phyloP scores from a whole-genome alignment of 2,797 vertebrate species.

The Pachyuromys duprasi region DNA sequence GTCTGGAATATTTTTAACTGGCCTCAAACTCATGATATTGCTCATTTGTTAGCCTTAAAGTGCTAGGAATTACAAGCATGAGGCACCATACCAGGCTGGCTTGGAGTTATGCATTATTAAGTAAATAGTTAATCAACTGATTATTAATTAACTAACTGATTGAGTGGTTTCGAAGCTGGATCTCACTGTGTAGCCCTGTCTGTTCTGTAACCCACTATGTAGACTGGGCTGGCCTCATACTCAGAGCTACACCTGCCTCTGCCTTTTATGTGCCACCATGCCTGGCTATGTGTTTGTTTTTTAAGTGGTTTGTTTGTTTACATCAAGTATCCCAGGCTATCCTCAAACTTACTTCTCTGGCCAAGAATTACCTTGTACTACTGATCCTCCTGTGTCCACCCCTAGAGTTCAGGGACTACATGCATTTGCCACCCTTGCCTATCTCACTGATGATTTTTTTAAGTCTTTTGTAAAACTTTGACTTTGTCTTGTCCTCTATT shows the following conservation, averaged over 20 bases:
- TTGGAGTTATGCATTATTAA: not conserved
- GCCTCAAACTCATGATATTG: not conserved
- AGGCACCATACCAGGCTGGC: not conserved
- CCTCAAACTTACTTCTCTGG: not conserved
- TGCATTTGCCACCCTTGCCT: not conserved
- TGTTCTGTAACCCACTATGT: not conserved
- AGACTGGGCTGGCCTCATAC: not conserved
- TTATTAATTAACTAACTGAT: not conserved
- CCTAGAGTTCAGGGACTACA: not conserved
- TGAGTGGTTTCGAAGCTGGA: not conserved
- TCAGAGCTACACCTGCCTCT: not conserved
- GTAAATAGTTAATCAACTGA: not conserved
- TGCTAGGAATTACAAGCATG: not conserved
- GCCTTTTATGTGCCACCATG: not conserved
- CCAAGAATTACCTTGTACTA: not conserved
- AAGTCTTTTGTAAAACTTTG: slow-evolving; percentile 33
- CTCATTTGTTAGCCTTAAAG: not conserved
- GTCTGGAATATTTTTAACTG: not conserved
- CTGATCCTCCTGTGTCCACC: not conserved
- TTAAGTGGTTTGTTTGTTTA: not conserved
- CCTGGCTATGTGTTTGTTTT: not conserved
- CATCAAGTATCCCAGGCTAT: not conserved
- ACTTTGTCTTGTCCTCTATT: slow-evolving; percentile 49
- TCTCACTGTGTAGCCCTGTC: not conserved
- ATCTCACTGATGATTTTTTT: not conserved